Percentiles rank a stretch among this genome's conserved stretches.
phyloP scores from a whole-genome alignment of 1,140 invertebrate genomes.

The Teleogryllus occipitalis region DNA sequence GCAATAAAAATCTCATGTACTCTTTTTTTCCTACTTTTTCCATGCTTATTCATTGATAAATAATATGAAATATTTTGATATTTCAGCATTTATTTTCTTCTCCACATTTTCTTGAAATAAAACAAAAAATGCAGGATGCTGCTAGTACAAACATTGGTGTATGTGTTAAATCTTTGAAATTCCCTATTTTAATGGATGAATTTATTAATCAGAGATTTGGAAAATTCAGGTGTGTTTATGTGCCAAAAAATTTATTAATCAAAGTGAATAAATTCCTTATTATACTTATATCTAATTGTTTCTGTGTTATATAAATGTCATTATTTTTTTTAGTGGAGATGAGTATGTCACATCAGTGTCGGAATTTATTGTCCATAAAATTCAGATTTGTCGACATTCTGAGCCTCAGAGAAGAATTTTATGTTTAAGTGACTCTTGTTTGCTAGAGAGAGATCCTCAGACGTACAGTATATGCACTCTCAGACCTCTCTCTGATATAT shows the following conservation, averaged over 20 bases:
- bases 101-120: constrained; percentile 72
- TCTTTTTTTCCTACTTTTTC: no score
- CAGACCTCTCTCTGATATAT: constrained; percentile 80
- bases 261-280: no score
- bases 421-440: constrained; percentile 91
- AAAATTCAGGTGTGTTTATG: constrained; percentile 64
- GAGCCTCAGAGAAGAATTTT: constrained; percentile 77
- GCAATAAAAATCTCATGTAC: no score
- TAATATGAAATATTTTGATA: neutral
- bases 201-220: constrained; percentile 81
- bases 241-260: constrained; percentile 13
- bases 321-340: constrained; percentile 55
- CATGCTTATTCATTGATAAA: neutral
- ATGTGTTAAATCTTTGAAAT: constrained; percentile 70
- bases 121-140: constrained; percentile 73
- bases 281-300: constrained; percentile 1
- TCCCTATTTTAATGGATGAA: constrained; percentile 74
- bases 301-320: constrained; percentile 33
- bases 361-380: constrained; percentile 88
- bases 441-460: constrained; percentile 92
- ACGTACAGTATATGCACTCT: constrained; percentile 88
- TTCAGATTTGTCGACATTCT: constrained; percentile 61
- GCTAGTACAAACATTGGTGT: constrained; percentile 73
- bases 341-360: constrained; percentile 83
- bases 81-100: constrained; percentile 77